Evolutionary conservation across 1,140 invertebrate genomes (phyloP), one percentile per base, ranked within the genome.

Genomic region (Heliconius congener): DNA sequence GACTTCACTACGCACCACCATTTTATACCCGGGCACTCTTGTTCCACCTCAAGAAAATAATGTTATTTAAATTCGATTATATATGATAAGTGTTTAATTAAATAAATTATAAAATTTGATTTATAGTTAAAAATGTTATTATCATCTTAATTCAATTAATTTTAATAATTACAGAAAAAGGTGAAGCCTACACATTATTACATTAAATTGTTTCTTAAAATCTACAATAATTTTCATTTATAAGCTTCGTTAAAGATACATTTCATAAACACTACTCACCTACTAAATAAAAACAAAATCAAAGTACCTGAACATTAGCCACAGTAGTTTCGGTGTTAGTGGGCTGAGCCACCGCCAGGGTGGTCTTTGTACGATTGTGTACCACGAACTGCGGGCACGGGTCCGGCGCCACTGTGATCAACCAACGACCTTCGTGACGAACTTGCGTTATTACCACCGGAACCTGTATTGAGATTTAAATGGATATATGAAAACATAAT

Each of bases 371-470:
- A 11, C 76, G 77, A 74, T 93, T 93, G 78, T 83, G 83, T 23
- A 92, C 82, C 18, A 89, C 66, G 71, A 88, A 90, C 83, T 93
- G 91, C 19, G 92, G 92, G 66, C 87, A 91, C 27, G 87, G 85
- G 78, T 93, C 92, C 16, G 37, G 57, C 8, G 86, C 84, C 11
- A 92, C 81, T 19, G 86, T 84, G 30, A 93, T 76, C 74, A 90
- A 27, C 88, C 87, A 91, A 1, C 91, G 87, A 3, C 84, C 87
- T 9, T 92, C 90, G 75, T 89, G 87, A 37, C 82, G 80, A 39
- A 88, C 78, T 73, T 92, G 92, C 5, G 85, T 88, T 57, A 92
- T 82, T 57, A 90, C 88, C 27, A 89, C 82, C 8, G 90, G 83
- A 3, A 91, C 60, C 92, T 93, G 80, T 19, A 80, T 30, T 30